phyloP scores from a whole-genome alignment of 2,888 invertebrate genomes.

The Esperia sulphurella region DNA sequence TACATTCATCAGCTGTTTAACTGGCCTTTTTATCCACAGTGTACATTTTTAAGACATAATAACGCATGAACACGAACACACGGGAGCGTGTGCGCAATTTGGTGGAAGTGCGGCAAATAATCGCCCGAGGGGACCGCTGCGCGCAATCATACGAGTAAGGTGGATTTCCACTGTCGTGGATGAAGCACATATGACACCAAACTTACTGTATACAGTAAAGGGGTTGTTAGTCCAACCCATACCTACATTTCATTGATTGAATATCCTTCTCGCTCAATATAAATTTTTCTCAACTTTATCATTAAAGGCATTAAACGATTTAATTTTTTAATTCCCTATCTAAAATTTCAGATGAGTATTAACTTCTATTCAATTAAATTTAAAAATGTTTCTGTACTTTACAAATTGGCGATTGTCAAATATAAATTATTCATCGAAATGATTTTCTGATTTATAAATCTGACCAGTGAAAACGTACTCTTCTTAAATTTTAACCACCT shows the following conservation, averaged over 20 bases:
- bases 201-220: background rate
- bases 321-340: no score
- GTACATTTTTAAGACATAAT: slow-evolving; percentile 40
- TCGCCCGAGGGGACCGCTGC: slow-evolving; percentile 51
- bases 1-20: slow-evolving; percentile 27
- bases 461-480: slow-evolving; percentile 23
- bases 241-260: no score
- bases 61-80: slow-evolving; percentile 45
- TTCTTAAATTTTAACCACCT: slow-evolving; percentile 30
- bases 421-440: no score
- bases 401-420: no score
- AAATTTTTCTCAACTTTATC: no score
- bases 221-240: no score
- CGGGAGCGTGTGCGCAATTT: slow-evolving; percentile 59
- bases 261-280: no score
- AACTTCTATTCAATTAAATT: no score
- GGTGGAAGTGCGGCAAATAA: slow-evolving; percentile 69
- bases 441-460: background rate
- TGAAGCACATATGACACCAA: background rate
- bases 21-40: slow-evolving; percentile 36
- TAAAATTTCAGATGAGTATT: no score
- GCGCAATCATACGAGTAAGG: slow-evolving; percentile 46
- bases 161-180: background rate
- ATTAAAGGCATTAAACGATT: no score
- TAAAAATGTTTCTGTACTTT: no score